phyloP scores from a whole-genome alignment of 2,113 vertebrate genomes.

The Pholis gunnellus region DNA sequence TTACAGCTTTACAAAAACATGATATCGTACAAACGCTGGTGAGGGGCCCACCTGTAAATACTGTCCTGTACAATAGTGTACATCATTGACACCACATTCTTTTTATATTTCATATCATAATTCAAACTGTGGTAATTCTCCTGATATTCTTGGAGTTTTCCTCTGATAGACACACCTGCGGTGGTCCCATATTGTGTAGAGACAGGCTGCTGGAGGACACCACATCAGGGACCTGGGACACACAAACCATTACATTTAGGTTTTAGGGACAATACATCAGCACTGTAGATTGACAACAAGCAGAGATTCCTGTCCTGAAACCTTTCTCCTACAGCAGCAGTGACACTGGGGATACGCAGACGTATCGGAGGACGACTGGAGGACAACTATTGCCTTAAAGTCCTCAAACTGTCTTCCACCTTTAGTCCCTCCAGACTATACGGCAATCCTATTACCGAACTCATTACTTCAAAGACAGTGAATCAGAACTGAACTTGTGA shows the following conservation, averaged over 20 bases:
- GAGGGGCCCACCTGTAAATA: not conserved
- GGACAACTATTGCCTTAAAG: not conserved
- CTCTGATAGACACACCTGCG: conserved; percentile 25
- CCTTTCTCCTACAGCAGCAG: not conserved
- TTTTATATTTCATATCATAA: not conserved
- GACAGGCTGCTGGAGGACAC: conserved; percentile 57
- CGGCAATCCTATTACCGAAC: conserved; percentile 13
- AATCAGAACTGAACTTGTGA: conserved; percentile 21
- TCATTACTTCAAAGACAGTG: conserved; percentile 4
- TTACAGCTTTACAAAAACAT: conserved; percentile 21
- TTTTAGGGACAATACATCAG: not conserved
- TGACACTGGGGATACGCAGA: not conserved
- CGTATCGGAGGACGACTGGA: not conserved
- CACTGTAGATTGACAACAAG: not conserved
- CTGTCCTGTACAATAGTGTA: not conserved
- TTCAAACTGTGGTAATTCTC: conserved; percentile 75
- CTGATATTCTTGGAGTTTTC: conserved; percentile 39
- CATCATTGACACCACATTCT: not conserved
- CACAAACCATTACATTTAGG: conserved; percentile 1
- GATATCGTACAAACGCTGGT: not conserved
- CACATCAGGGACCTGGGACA: conserved; percentile 70
- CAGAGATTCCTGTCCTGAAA: conserved; percentile 12
- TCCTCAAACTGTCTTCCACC: not conserved
- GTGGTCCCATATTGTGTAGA: conserved; percentile 32
- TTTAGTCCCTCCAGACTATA: conserved; percentile 5